Evolutionary conservation across 2,797 vertebrate genomes (phyloP), one percentile per base, ranked within the genome.

Genomic region (Scyliorhinus canicula): DNA sequence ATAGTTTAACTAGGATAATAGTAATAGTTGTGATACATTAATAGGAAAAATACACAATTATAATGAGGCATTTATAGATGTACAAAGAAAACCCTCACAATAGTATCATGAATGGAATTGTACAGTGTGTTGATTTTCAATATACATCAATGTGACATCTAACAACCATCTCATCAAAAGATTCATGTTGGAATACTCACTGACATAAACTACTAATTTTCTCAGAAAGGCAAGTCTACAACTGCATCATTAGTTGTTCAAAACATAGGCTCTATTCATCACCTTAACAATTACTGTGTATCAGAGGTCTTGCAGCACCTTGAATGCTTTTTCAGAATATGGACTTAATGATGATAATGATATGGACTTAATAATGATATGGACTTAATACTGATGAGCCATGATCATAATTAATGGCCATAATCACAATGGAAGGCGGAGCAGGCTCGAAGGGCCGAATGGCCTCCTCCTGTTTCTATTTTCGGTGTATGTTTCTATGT

Each of bases 81-180:
- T 65, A 26, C 60, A 93, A 44, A 65, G 60, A 90, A 63, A 93
- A 12, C 14, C 9, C 65, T 93, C 40, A 44, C 26, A 88, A 4
- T 12, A 44, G 6, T 24, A 93, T 55, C 3, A 47, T 65, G 47
- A 93, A 69, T 28, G 60, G 63, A 9, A 47, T 93, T 69, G 91
- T 67, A 90, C 31, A 57, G 31, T 60, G 57, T 40, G 63, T 91
- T 91, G 14, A 91, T 93, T 93, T 93, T 67, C 63, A 93, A 19
- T 40, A 35, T 67, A 44, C 40, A 44, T 1, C 35, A 65, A 44
- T 28, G 60, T 93, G 88, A 91, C 88, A 91, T 14, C 19, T 93
- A 63, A 93, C n/a, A 44, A 93, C 21, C 52, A 57, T 88, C 31
- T 82, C 77, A 82, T 82, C n/a, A 67, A 93, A 67, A 67, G n/a